Base-by-base conservation (phyloP, 2,888 invertebrate genomes). In the Catocala nupta region DNA sequence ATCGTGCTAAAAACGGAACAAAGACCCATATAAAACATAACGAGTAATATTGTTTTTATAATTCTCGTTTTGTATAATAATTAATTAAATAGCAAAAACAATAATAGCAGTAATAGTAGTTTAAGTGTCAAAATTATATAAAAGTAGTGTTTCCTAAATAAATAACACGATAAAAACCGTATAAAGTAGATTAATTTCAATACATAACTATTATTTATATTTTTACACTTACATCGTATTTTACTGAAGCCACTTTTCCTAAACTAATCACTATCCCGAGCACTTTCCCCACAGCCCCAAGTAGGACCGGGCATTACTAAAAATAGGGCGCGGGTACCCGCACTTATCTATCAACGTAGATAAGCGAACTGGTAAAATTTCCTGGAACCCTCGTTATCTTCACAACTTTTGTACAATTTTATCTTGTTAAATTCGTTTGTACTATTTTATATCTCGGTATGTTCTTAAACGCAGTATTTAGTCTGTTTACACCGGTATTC, bases 321-420 rank as follows among this genome's bases (percentile, higher is more conserved):
- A 68, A 42, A 62, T 59, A 71, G 16, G 52, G 51, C 55, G 57
- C 59, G 51, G 45, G 61, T 56, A 11, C 65, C 63, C 60, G 25
- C 54, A 65, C 53, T 74, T 78, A 78, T 68, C 65, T 78, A 68
- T 71, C 65, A 64, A 59, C 10, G 52, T 7, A 65, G 77, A 77
- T 79, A 76, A 78, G 68, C 25, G 45, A 63, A 60, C 62, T 65
- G 77, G 53, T 69, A 63, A 68, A 68, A 76, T 71, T 73, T 65
- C 54, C 8, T 56, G 52, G 64, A 63, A 55, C 73, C 50, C 53
- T 60, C 63, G 45, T 66, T 71, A 78, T 77, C 74, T 57, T 7
- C 13, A 50, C 48, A 70, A 78, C 62, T 77, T 76, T 68, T 10
- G 44, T 51, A 56, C 56, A 74, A 71, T 68, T 65, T 77, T 71